Conservation (phyloP, 1,140 invertebrate species). For the Hylaeus volcanicus region DNA sequence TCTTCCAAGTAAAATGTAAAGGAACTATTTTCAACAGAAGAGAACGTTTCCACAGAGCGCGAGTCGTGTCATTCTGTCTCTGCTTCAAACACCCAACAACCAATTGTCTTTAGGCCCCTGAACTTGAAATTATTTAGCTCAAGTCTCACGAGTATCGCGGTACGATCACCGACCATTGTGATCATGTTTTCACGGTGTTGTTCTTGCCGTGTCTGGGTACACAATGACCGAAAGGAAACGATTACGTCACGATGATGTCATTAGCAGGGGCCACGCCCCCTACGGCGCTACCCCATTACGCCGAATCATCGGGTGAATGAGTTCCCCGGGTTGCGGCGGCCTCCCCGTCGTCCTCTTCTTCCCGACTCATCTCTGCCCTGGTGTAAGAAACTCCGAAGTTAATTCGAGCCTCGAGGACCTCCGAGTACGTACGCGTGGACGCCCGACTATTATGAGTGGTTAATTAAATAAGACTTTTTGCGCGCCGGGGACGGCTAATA, state of each 20-base stretch:
- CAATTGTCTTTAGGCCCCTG: too few species aligned
- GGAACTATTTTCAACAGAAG: too few species aligned
- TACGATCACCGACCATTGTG: conserved; percentile 54
- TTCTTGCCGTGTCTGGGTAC: conserved; percentile 48
- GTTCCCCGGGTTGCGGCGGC: conserved; percentile 36
- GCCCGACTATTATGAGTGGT: conserved; percentile 45
- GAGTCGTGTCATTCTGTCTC: too few species aligned
- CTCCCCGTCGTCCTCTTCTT: background rate
- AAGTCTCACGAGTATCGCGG: conserved; percentile 49
- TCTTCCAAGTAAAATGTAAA: too few species aligned
- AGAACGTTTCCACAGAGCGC: too few species aligned
- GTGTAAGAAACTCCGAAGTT: conserved; percentile 53
- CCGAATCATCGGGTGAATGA: conserved; percentile 74
- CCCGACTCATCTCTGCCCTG: conserved; percentile 2
- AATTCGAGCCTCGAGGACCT: conserved; percentile 56
- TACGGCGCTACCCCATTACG: conserved; percentile 77
- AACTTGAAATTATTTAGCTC: background rate
- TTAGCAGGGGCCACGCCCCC: conserved; percentile 75
- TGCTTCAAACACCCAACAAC: too few species aligned
- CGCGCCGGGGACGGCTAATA: background rate
- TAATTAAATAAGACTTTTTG: conserved; percentile 65
- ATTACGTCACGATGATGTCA: conserved; percentile 79
- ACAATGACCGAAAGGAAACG: conserved; percentile 72
- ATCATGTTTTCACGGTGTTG: conserved; percentile 58
- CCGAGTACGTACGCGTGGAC: conserved; percentile 48